These are phyloP conservation scores for Pristionchus japonicus DNA, from an alignment of 2,888 invertebrate species.

Conservation along the genomic window DNA sequence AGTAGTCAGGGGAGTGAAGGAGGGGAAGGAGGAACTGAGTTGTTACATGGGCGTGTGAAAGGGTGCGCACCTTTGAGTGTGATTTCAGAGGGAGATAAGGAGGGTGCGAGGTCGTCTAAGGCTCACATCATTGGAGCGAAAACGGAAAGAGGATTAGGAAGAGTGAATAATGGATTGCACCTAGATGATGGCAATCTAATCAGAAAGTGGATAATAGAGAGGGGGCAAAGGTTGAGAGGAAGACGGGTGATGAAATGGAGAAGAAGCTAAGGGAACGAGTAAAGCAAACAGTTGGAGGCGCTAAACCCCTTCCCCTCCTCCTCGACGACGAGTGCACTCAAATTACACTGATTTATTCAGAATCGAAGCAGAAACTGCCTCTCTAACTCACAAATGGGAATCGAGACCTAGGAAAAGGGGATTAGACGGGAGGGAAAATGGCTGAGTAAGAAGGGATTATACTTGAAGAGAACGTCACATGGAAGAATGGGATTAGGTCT, in stretches of 20 bases:
- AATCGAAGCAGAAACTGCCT: too few species aligned
- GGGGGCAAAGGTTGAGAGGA: neutral
- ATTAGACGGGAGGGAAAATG: neutral
- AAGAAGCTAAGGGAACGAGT: neutral
- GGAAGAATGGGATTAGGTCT: neutral
- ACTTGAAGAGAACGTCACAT: neutral
- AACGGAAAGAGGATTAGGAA: neutral
- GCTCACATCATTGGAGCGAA: neutral
- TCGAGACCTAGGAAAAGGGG: neutral
- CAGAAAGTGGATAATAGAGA: too few species aligned
- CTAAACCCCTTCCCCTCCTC: neutral
- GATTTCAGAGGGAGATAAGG: neutral
- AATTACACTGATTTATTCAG: conserved; percentile 13
- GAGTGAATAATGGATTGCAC: neutral
- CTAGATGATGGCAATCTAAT: neutral
- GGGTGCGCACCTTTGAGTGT: neutral
- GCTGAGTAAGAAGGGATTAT: neutral
- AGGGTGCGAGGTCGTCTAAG: neutral
- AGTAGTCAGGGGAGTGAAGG: neutral
- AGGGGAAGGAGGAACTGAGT: neutral
- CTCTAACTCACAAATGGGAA: neutral
- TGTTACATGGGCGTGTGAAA: neutral
- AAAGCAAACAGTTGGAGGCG: conserved; percentile 19
- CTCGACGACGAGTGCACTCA: neutral
- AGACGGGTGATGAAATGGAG: conserved; percentile 19